phyloP scores from a whole-genome alignment of 2,797 vertebrate genomes.

The Sebastes cheni region DNA sequence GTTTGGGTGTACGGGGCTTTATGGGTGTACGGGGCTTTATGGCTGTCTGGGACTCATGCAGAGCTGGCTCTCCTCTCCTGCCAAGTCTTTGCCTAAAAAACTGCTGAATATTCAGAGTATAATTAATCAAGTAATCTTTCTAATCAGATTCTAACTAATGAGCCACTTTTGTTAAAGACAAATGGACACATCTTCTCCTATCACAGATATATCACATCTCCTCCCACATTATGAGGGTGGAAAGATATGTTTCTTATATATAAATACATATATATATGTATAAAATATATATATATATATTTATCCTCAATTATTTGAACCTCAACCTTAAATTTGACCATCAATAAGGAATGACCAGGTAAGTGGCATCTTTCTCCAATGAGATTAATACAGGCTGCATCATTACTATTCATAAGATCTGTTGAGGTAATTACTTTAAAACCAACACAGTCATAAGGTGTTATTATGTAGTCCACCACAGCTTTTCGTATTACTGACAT shows the following conservation, averaged over 20 bases:
- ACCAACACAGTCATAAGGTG: not conserved
- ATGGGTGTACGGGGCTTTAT: not conserved
- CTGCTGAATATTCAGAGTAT: conserved; percentile 13
- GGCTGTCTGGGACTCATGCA: not conserved
- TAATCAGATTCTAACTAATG: conserved; percentile 41
- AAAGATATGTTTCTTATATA: not conserved
- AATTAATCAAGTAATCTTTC: conserved; percentile 9
- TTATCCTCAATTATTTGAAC: too few species aligned
- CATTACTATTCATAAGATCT: not conserved
- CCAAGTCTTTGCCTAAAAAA: not conserved
- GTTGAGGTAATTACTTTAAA: not conserved
- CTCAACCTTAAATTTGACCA: too few species aligned
- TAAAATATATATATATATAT: too few species aligned
- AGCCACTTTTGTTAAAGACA: conserved; percentile 4
- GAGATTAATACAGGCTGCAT: not conserved
- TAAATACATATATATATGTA: too few species aligned
- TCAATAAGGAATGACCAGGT: too few species aligned
- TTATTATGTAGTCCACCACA: too few species aligned
- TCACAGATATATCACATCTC: not conserved
- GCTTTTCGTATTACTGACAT: too few species aligned
- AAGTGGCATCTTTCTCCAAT: not conserved
- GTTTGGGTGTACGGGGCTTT: not conserved
- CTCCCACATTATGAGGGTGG: not conserved
- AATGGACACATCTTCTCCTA: not conserved
- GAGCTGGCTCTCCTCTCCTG: conserved; percentile 1